These are phyloP conservation scores for Pristionchus pacificus DNA, from an alignment of 1,140 invertebrate species.

Conservation along the genomic window DNA sequence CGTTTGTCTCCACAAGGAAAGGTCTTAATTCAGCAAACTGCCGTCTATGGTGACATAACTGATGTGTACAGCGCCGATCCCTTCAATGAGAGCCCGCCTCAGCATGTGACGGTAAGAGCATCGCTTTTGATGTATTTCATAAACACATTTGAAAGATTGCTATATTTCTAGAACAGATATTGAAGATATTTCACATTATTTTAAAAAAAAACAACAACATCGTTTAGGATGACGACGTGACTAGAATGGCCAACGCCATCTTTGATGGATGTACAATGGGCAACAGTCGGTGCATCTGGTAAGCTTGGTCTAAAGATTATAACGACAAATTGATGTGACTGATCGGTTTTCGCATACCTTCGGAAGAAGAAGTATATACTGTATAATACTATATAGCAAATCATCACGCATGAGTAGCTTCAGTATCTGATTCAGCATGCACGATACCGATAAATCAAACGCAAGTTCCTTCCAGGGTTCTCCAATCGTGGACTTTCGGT, in stretches of 20 bases:
- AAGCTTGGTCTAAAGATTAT: neutral
- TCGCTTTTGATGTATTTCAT: too few relatives aligned
- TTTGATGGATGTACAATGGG: slow-evolving; percentile 5
- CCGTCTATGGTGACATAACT: slow-evolving; percentile 1
- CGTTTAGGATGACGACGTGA: too few relatives aligned
- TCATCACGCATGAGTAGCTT: too few relatives aligned
- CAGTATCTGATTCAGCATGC: too few relatives aligned
- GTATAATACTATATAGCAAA: too few relatives aligned
- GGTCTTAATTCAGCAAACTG: slow-evolving; percentile 10
- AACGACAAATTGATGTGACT: too few relatives aligned
- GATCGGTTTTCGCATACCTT: too few relatives aligned
- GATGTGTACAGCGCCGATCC: slow-evolving; percentile 27
- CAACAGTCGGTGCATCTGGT: slow-evolving; percentile 24
- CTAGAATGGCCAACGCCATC: neutral
- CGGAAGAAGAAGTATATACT: too few relatives aligned
- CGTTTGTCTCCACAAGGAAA: too few relatives aligned
- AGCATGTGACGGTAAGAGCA: neutral
- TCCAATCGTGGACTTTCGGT: slow-evolving; percentile 29
- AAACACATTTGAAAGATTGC: too few relatives aligned
- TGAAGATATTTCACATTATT: too few relatives aligned
- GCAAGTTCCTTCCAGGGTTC: slow-evolving; percentile 6
- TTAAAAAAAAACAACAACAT: too few relatives aligned
- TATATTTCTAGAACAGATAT: neutral
- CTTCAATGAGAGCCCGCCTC: slow-evolving; percentile 17
- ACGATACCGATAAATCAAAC: neutral